These are phyloP conservation scores for Alligator mississippiensis DNA, from an alignment of 2,113 vertebrate species.

Conservation along the genomic window DNA sequence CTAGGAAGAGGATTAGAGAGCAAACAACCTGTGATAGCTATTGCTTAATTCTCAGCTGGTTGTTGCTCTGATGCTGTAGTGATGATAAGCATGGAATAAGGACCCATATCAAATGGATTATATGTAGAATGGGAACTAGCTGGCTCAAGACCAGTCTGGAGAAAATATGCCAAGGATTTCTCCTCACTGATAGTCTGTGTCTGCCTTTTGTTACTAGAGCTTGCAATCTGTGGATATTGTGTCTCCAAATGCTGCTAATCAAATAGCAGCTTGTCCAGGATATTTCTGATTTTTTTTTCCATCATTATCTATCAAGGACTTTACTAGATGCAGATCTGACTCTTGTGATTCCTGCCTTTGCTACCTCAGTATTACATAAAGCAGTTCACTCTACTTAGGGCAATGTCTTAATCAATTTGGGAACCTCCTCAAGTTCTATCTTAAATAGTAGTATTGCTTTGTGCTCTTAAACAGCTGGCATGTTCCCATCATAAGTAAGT, in stretches of 20 bases:
- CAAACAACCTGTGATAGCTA: too few relatives aligned
- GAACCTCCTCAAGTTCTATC: background rate
- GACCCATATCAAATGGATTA: background rate
- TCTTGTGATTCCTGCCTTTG: background rate
- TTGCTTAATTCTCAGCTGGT: background rate
- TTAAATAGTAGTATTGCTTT: background rate
- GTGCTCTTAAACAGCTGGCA: background rate
- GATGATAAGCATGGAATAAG: too few relatives aligned
- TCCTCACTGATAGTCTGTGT: background rate
- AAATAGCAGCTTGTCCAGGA: background rate
- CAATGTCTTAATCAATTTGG: background rate
- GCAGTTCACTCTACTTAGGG: background rate
- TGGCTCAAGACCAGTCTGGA: background rate
- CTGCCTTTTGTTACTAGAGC: background rate
- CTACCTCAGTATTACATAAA: background rate
- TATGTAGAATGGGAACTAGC: background rate
- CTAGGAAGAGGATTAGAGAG: too few relatives aligned
- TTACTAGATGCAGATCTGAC: background rate
- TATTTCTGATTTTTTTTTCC: background rate
- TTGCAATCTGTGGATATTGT: background rate
- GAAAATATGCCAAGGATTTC: background rate
- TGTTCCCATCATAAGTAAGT: background rate
- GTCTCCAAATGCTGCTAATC: background rate
- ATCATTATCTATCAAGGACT: background rate
- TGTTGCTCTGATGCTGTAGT: too few relatives aligned